Evolutionary conservation across 2,113 vertebrate species (phyloP).

Genomic region (Eudyptes chrysolophus): DNA sequence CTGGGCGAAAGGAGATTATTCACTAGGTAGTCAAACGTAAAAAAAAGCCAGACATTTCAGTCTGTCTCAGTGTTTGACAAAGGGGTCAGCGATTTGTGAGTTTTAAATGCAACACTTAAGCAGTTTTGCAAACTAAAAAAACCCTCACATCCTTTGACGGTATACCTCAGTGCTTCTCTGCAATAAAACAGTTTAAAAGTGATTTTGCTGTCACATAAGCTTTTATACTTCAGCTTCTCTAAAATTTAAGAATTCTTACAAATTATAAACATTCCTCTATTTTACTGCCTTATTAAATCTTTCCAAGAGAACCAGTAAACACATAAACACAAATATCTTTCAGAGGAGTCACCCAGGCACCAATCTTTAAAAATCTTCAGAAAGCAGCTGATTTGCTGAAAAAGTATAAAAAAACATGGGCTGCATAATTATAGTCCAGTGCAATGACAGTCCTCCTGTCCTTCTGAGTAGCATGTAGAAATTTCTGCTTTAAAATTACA

Average conservation of each 20-base stretch:
- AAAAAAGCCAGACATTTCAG: conserved; percentile 10
- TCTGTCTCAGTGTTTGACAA: conserved; percentile 1
- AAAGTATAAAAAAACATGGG: not conserved
- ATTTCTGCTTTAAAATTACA: not conserved
- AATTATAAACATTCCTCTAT: not conserved
- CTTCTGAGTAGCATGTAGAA: not conserved
- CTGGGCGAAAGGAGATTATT: conserved; percentile 4
- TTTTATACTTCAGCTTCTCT: not conserved
- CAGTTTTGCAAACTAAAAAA: conserved; percentile 17
- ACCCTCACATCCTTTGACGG: not conserved
- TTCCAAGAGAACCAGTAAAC: not conserved
- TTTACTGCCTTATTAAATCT: not conserved
- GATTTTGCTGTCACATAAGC: not conserved
- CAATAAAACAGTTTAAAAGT: not conserved
- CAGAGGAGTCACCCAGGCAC: not conserved
- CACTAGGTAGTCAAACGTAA: not conserved
- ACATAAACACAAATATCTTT: not conserved
- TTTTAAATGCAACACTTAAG: conserved; percentile 16
- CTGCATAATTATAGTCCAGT: not conserved
- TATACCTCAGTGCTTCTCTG: not conserved
- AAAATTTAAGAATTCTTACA: not conserved
- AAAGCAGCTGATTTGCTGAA: not conserved
- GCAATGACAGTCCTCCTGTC: not conserved
- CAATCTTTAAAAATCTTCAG: not conserved
- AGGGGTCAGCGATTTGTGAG: conserved; percentile 3